Evolutionary conservation across 2,797 vertebrate genomes (phyloP).

Genomic region (Columba guinea): DNA sequence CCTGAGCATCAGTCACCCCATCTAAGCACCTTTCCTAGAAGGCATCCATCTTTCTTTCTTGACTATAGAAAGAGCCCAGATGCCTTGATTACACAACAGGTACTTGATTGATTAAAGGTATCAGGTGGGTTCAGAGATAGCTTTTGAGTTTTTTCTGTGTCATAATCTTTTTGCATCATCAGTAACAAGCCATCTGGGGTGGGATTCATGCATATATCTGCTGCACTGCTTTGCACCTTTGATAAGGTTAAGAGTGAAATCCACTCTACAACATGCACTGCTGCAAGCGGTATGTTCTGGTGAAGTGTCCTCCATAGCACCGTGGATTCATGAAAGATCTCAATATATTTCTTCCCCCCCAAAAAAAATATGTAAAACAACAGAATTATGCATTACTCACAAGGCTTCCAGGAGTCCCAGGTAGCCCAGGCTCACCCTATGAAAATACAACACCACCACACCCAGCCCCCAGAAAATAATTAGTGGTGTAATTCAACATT

Average conservation of each 20-base stretch:
- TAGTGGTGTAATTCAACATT: not conserved
- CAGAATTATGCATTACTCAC: conserved; percentile 24
- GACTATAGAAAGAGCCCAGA: not conserved
- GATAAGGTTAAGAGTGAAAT: not conserved
- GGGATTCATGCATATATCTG: not conserved
- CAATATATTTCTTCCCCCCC: not conserved
- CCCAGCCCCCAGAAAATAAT: too few species aligned
- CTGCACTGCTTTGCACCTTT: not conserved
- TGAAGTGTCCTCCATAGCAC: rapidly evolving
- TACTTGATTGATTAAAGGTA: not conserved
- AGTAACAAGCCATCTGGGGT: not conserved
- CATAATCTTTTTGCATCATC: not conserved
- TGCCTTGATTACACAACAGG: not conserved
- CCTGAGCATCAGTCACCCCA: not conserved
- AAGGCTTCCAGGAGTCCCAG: conserved; percentile 69
- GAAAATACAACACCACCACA: not conserved
- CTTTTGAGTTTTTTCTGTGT: not conserved
- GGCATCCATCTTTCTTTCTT: not conserved
- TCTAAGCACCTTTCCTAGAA: not conserved
- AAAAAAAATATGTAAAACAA: not conserved
- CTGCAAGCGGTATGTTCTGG: not conserved
- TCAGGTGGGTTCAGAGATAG: not conserved
- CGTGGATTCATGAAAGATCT: not conserved
- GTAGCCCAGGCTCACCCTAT: conserved; percentile 85
- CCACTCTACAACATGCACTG: not conserved